phyloP scores from a whole-genome alignment of 2,888 invertebrate species.

The Scotopteryx bipunctaria region DNA sequence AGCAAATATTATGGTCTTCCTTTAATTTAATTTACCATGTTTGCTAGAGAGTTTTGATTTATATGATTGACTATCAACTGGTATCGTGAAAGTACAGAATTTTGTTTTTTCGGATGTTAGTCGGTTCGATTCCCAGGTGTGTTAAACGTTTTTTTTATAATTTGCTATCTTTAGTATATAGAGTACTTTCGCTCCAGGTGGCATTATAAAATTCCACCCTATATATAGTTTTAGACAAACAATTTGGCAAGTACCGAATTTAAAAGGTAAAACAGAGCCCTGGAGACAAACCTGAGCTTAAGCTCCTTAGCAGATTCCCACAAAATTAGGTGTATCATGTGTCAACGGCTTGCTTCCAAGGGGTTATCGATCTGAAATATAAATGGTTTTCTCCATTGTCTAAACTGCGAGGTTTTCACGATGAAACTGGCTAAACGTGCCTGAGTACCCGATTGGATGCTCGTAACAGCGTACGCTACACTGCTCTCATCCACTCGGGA shows the following conservation, averaged over 20 bases:
- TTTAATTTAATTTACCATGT: too few species aligned
- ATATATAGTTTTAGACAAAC: too few species aligned
- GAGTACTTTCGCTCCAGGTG: too few species aligned
- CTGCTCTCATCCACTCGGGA: constrained; percentile 40
- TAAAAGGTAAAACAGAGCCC: constrained; percentile 1
- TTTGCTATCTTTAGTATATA: too few species aligned
- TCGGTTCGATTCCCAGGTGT: too few species aligned
- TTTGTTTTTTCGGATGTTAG: too few species aligned
- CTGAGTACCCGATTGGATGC: constrained; percentile 58
- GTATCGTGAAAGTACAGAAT: too few species aligned
- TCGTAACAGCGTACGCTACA: constrained; percentile 28
- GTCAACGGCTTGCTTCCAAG: constrained; percentile 66
- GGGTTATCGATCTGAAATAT: constrained; percentile 72
- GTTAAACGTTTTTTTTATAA: too few species aligned
- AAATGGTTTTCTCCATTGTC: constrained; percentile 73
- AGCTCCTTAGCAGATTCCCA: constrained; percentile 5
- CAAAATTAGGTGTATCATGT: constrained; percentile 47
- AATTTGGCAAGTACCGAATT: not conserved
- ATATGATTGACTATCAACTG: too few species aligned
- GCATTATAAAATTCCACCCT: too few species aligned
- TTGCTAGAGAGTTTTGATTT: too few species aligned
- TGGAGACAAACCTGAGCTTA: not conserved
- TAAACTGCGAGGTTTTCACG: constrained; percentile 57
- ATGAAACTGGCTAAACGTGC: constrained; percentile 67
- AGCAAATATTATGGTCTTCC: too few species aligned